A percentile compares a stretch with the other conserved stretches of the same genome.
These are phyloP conservation scores for Vanessa tameamea DNA, from an alignment of 1,140 invertebrate genomes.

Conservation along the genomic window DNA sequence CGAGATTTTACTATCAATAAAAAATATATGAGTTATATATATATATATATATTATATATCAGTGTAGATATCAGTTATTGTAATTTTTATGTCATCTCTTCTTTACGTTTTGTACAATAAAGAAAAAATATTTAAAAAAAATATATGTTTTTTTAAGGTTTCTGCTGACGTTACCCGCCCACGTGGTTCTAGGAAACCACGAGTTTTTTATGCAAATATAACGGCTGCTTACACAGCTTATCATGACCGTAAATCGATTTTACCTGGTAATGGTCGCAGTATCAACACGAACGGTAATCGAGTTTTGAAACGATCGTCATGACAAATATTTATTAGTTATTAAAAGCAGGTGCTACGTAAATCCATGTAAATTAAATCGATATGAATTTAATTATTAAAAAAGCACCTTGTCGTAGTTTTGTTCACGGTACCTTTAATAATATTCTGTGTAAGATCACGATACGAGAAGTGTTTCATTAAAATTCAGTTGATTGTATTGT, in stretches of 20 bases:
- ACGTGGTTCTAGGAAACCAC: constrained; percentile 22
- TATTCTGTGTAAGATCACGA: too few relatives aligned
- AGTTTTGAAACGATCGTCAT: constrained; percentile 1
- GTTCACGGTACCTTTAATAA: too few relatives aligned
- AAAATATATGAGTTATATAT: too few relatives aligned
- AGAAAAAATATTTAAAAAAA: too few relatives aligned
- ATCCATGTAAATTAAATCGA: not conserved
- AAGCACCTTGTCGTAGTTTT: not conserved
- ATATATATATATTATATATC: too few relatives aligned
- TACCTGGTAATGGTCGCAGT: constrained; percentile 16
- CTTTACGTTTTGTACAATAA: too few relatives aligned
- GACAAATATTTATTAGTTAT: constrained; percentile 3
- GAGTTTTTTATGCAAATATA: constrained; percentile 28
- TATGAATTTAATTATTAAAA: not conserved
- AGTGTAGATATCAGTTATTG: too few relatives aligned
- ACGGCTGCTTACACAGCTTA: constrained; percentile 29
- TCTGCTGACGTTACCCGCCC: constrained; percentile 6
- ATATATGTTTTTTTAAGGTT: not conserved
- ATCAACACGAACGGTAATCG: constrained; percentile 8
- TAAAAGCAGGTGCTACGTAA: not conserved
- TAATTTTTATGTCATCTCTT: too few relatives aligned
- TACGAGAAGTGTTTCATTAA: too few relatives aligned
- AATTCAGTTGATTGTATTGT: too few relatives aligned
- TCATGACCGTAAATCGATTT: constrained; percentile 30
- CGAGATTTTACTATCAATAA: too few relatives aligned